Evolutionary conservation across 2,888 invertebrate species (phyloP).

Genomic region (Lithophane semibrunnea): DNA sequence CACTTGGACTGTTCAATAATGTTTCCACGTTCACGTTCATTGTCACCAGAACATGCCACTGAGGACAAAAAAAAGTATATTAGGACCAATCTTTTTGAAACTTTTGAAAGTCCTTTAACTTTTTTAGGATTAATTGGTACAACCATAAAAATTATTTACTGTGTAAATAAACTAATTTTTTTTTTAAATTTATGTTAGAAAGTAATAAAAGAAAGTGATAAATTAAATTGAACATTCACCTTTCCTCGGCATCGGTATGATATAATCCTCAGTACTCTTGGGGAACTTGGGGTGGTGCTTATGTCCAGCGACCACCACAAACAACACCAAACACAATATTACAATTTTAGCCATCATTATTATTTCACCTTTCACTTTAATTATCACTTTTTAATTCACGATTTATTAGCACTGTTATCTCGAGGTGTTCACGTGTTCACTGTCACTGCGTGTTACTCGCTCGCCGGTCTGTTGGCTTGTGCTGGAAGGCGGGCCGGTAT

Average conservation of each 20-base stretch:
- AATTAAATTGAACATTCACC: constrained; percentile 71
- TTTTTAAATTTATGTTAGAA: neutral
- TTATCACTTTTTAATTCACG: constrained; percentile 68
- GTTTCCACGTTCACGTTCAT: constrained; percentile 76
- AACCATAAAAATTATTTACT: too few relatives aligned
- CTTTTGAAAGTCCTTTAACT: too few relatives aligned
- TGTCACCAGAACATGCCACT: constrained; percentile 81
- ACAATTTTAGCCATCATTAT: constrained; percentile 80
- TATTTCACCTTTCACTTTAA: constrained; percentile 64
- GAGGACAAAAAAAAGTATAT: constrained; percentile 64
- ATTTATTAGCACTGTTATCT: constrained; percentile 67
- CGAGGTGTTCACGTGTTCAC: constrained; percentile 63
- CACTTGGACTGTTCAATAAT: constrained; percentile 84
- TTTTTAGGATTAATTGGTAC: neutral
- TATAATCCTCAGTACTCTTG: constrained; percentile 70
- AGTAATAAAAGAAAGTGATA: constrained; percentile 2
- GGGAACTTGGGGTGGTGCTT: constrained; percentile 83
- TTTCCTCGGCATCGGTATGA: constrained; percentile 75
- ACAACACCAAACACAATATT: constrained; percentile 76
- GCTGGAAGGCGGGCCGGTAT: constrained; percentile 74
- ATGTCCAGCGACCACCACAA: constrained; percentile 76
- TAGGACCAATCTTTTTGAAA: neutral
- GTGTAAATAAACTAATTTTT: neutral
- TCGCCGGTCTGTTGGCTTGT: constrained; percentile 81
- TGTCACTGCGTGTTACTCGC: constrained; percentile 77